Percentiles rank a stretch among this genome's conserved stretches.
phyloP scores from a whole-genome alignment of 1,140 invertebrate species.

The Mizuhopecten yessoensis region DNA sequence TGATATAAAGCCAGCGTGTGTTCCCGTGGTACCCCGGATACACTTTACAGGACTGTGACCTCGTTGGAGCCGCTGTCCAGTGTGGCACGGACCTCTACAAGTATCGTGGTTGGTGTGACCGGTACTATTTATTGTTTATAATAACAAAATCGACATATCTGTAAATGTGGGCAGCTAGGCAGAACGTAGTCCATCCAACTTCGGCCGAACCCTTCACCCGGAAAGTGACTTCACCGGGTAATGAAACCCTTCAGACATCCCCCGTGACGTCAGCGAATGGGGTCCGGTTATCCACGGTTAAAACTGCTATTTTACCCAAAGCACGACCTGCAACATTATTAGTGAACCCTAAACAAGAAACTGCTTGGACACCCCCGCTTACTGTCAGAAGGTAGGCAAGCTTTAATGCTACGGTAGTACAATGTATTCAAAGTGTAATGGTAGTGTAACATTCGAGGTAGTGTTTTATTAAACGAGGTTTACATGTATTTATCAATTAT shows the following conservation, averaged over 20 bases:
- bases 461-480: too few species aligned
- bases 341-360: background rate
- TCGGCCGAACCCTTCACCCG: background rate
- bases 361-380: background rate
- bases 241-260: background rate
- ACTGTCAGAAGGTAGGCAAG: background rate
- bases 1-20: too few species aligned
- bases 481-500: too few species aligned
- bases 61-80: background rate
- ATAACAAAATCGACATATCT: too few species aligned
- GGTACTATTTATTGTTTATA: background rate
- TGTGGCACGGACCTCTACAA: background rate
- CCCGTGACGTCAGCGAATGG: slow-evolving; percentile 19
- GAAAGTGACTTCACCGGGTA: background rate
- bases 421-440: too few species aligned
- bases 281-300: background rate
- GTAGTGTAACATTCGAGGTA: too few species aligned
- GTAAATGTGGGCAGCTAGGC: slow-evolving; percentile 14
- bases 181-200: background rate
- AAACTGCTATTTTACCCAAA: background rate
- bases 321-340: background rate
- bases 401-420: background rate
- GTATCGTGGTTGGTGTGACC: background rate
- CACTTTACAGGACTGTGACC: background rate
- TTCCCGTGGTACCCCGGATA: background rate